Evolutionary conservation across 2,113 vertebrate species (phyloP).

Genomic region (Leptobrachium leishanense): DNA sequence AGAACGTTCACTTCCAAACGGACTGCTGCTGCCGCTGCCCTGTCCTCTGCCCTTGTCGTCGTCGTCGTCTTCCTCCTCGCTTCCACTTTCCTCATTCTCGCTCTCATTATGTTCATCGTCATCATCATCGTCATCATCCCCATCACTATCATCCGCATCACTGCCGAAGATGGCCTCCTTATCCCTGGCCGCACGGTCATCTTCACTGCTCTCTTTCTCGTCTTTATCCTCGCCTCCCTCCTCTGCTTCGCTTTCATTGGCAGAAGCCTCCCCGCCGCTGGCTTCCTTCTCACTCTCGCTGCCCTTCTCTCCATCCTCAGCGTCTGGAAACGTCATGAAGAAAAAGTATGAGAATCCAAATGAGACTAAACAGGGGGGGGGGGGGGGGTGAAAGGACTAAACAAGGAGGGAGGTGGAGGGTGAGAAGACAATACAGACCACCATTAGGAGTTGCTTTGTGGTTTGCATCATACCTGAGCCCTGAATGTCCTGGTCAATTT

Average conservation of each 20-base stretch:
- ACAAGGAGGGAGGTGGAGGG: too few species aligned
- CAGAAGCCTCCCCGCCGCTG: slow-evolving; percentile 71
- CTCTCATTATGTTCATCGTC: slow-evolving; percentile 65
- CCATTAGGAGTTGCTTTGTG: too few species aligned
- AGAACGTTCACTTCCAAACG: slow-evolving; percentile 80
- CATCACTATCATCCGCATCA: slow-evolving; percentile 74
- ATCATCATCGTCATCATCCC: slow-evolving; percentile 57
- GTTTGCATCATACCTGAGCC: slow-evolving; percentile 74
- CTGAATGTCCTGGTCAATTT: slow-evolving; percentile 71
- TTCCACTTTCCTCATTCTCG: slow-evolving; percentile 61
- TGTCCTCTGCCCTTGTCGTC: slow-evolving; percentile 45
- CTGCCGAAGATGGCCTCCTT: slow-evolving; percentile 93
- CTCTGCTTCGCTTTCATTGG: slow-evolving; percentile 61
- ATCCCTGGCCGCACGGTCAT: slow-evolving; percentile 76
- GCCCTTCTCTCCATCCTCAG: slow-evolving; percentile 78
- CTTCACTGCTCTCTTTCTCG: slow-evolving; percentile 72
- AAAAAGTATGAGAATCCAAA: too few species aligned
- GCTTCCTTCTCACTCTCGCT: slow-evolving; percentile 74
- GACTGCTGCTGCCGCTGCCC: slow-evolving; percentile 62
- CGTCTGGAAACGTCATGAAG: slow-evolving; percentile 68
- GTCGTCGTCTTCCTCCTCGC: slow-evolving; percentile 63
- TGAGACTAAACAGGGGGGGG: too few species aligned
- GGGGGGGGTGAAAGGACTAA: too few species aligned
- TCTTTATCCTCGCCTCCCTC: slow-evolving; percentile 59
- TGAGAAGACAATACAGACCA: too few species aligned